A percentile compares a stretch with the other conserved stretches of the same genome.
These are phyloP conservation scores for Rhagologus leucostigma DNA, from an alignment of 2,113 vertebrate species.

Conservation along the genomic window DNA sequence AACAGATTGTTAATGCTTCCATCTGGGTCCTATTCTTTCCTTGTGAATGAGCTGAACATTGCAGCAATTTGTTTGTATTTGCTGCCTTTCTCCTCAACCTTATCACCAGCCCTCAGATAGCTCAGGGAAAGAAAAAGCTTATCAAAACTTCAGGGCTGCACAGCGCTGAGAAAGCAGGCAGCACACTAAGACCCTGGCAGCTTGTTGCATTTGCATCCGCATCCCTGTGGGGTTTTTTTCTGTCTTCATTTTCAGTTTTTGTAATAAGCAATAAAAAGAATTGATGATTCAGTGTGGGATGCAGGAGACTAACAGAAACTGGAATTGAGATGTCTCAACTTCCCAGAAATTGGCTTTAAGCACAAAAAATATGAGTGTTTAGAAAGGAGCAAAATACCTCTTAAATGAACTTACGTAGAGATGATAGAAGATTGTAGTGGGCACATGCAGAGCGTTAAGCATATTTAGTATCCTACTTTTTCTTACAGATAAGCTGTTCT, in stretches of 20 bases:
- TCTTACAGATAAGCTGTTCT: slow-evolving; percentile 17
- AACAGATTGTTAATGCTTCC: slow-evolving; percentile 51
- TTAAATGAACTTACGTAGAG: not conserved
- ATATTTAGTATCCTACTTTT: not conserved
- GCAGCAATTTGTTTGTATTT: slow-evolving; percentile 54
- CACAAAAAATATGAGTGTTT: not conserved
- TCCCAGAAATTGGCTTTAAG: not conserved
- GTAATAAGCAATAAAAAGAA: slow-evolving; percentile 26
- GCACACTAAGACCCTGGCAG: not conserved
- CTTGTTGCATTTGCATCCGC: slow-evolving; percentile 55
- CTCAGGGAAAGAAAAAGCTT: slow-evolving; percentile 22
- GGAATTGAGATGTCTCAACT: not conserved
- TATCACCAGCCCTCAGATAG: slow-evolving; percentile 49
- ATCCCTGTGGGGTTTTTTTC: slow-evolving; percentile 24
- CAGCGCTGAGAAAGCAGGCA: slow-evolving; percentile 36
- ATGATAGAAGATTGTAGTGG: not conserved
- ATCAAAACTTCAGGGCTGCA: slow-evolving; percentile 32
- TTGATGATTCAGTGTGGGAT: slow-evolving; percentile 10
- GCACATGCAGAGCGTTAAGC: not conserved
- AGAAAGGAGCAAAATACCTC: not conserved
- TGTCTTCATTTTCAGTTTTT: slow-evolving; percentile 3
- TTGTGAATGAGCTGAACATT: slow-evolving; percentile 21
- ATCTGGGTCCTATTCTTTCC: slow-evolving; percentile 46
- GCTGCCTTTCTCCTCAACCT: slow-evolving; percentile 27
- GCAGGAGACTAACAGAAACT: not conserved